These are phyloP conservation scores for Andrena cerasifolii DNA, from an alignment of 1,140 invertebrate genomes.

Conservation along the genomic window DNA sequence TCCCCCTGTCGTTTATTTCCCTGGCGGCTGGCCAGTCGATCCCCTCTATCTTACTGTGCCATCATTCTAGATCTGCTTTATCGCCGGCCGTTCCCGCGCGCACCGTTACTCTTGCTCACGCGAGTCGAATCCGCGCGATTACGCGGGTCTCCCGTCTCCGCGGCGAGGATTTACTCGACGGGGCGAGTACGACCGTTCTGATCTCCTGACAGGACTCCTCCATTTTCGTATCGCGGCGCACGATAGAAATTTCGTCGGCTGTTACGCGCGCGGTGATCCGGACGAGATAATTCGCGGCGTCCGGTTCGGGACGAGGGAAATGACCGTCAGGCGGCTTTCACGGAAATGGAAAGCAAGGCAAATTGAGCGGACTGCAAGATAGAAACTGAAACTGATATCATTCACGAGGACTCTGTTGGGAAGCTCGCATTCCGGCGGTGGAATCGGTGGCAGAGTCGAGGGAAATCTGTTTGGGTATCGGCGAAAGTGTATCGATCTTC, in stretches of 20 bases:
- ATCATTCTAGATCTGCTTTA: slow-evolving; percentile 44
- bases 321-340: slow-evolving; percentile 1
- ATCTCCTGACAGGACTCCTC: neutral
- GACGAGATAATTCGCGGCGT: neutral
- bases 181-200: neutral
- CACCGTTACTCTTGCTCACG: slow-evolving; percentile 45
- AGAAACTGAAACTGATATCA: slow-evolving; percentile 7
- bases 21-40: slow-evolving; percentile 2
- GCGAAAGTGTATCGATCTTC: slow-evolving; percentile 5
- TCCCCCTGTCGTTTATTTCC: neutral
- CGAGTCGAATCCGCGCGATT: slow-evolving; percentile 3
- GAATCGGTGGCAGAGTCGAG: neutral
- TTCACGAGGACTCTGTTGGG: slow-evolving; percentile 3
- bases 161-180: neutral
- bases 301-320: neutral
- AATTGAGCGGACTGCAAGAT: neutral
- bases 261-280: neutral
- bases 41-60: slow-evolving; percentile 40
- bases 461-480: neutral
- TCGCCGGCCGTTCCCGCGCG: neutral
- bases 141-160: neutral
- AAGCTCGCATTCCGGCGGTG: slow-evolving; percentile 5
- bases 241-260: neutral
- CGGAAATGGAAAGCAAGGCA: slow-evolving; percentile 36
- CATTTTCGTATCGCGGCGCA: no score